phyloP scores from a whole-genome alignment of 2,888 invertebrate genomes.

The Yponomeuta cagnagella region DNA sequence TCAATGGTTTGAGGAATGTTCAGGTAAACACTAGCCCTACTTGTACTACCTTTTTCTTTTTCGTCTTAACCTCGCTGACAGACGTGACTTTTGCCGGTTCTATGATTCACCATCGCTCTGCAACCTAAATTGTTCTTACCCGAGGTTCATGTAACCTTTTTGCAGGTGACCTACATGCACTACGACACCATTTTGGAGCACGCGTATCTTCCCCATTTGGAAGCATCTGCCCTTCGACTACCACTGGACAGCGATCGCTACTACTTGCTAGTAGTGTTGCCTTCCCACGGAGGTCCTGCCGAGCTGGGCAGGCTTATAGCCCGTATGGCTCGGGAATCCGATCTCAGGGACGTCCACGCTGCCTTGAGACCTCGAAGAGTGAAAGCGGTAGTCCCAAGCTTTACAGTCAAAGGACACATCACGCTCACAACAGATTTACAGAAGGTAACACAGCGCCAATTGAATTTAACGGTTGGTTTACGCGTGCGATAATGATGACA shows the following conservation, averaged over 20 bases:
- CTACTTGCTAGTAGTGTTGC: slow-evolving; percentile 84
- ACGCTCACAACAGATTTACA: slow-evolving; percentile 87
- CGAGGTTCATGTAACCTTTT: background rate
- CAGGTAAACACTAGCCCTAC: slow-evolving; percentile 40
- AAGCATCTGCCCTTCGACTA: slow-evolving; percentile 83
- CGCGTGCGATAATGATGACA: slow-evolving; percentile 1
- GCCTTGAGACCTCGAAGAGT: slow-evolving; percentile 83
- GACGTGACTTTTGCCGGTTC: too few species aligned
- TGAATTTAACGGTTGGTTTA: background rate
- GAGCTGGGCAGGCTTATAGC: slow-evolving; percentile 79
- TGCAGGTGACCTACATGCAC: slow-evolving; percentile 80
- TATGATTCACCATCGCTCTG: too few species aligned
- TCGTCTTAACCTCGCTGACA: too few species aligned
- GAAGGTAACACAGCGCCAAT: slow-evolving; percentile 74
- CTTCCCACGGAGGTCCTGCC: slow-evolving; percentile 77
- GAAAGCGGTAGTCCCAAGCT: slow-evolving; percentile 86
- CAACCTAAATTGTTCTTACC: too few species aligned
- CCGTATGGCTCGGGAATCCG: slow-evolving; percentile 77
- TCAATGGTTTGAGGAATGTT: slow-evolving; percentile 59
- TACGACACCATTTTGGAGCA: slow-evolving; percentile 87
- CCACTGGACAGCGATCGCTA: slow-evolving; percentile 88
- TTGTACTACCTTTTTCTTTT: background rate
- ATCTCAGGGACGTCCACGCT: slow-evolving; percentile 80
- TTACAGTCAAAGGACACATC: slow-evolving; percentile 86
- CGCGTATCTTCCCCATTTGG: slow-evolving; percentile 82